These are phyloP conservation scores for Spodoptera litura DNA, from an alignment of 1,140 invertebrate genomes.

Conservation along the genomic window DNA sequence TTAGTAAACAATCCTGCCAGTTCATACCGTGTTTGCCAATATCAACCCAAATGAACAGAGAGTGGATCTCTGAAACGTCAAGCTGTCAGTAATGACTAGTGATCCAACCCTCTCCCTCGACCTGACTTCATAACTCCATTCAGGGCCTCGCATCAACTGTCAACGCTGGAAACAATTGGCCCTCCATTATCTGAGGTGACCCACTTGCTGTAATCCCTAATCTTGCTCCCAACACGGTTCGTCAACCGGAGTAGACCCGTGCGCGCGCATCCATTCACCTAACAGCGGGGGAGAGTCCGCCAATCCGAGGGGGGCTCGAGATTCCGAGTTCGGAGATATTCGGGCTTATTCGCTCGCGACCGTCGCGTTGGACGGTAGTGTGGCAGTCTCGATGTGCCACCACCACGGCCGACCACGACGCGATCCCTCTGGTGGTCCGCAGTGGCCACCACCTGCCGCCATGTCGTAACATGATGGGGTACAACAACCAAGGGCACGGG, in stretches of 20 bases:
- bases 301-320: constrained; percentile 23
- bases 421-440: constrained; percentile 81
- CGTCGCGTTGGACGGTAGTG: constrained; percentile 42
- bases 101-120: not conserved
- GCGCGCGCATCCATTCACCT: constrained; percentile 80
- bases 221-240: constrained; percentile 49
- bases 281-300: constrained; percentile 38
- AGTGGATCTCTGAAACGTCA: not conserved
- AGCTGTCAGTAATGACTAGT: not conserved
- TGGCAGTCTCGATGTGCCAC: constrained; percentile 55
- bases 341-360: constrained; percentile 45
- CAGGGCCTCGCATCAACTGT: constrained; percentile 20
- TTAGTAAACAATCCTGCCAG: too few species aligned
- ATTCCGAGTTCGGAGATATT: constrained; percentile 39
- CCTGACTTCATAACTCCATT: constrained; percentile 33
- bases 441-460: constrained; percentile 75
- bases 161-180: constrained; percentile 24
- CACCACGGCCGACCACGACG: constrained; percentile 81
- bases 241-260: constrained; percentile 38
- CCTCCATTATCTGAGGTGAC: constrained; percentile 52
- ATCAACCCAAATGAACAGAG: too few species aligned
- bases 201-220: constrained; percentile 57
- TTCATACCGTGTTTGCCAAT: too few species aligned
- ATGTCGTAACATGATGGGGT: constrained; percentile 89
- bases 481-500: constrained; percentile 92